A percentile compares a stretch with the other conserved stretches of the same genome.
Evolutionary conservation across 2,797 vertebrate genomes (phyloP).

Genomic region (Cebuella pygmaea): DNA sequence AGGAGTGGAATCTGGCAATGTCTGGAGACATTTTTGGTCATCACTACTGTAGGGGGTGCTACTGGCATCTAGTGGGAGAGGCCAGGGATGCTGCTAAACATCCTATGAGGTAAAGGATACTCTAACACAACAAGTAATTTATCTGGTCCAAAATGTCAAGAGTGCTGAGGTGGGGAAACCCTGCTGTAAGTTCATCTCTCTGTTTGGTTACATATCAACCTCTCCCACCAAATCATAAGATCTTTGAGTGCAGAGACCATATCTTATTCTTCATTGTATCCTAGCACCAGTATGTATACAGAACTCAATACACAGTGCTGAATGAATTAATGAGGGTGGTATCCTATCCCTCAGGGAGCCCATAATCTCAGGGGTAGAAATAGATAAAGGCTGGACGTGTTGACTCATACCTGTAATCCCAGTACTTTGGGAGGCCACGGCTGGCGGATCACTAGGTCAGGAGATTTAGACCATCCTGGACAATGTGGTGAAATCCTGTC

Average conservation of each 20-base stretch:
- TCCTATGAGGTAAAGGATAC: neutral
- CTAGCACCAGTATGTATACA: neutral
- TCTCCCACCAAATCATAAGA: neutral
- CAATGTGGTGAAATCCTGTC: too few relatives aligned
- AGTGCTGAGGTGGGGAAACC: neutral
- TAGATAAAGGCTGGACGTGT: neutral
- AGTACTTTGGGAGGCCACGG: too few relatives aligned
- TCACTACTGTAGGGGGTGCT: neutral
- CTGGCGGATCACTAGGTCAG: too few relatives aligned
- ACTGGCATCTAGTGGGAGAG: neutral
- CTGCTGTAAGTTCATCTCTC: neutral
- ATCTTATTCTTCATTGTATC: neutral
- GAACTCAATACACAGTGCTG: neutral
- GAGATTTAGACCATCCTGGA: too few relatives aligned
- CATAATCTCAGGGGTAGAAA: neutral
- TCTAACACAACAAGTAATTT: neutral
- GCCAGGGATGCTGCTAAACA: neutral
- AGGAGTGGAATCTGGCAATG: neutral
- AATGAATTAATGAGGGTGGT: neutral
- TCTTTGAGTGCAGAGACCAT: neutral
- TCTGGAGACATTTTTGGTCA: neutral
- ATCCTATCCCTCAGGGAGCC: neutral
- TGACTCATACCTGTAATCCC: too few relatives aligned
- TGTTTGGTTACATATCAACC: neutral
- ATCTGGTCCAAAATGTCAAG: neutral